phyloP scores from a whole-genome alignment of 2,113 vertebrate genomes.

The Salvelinus alpinus region DNA sequence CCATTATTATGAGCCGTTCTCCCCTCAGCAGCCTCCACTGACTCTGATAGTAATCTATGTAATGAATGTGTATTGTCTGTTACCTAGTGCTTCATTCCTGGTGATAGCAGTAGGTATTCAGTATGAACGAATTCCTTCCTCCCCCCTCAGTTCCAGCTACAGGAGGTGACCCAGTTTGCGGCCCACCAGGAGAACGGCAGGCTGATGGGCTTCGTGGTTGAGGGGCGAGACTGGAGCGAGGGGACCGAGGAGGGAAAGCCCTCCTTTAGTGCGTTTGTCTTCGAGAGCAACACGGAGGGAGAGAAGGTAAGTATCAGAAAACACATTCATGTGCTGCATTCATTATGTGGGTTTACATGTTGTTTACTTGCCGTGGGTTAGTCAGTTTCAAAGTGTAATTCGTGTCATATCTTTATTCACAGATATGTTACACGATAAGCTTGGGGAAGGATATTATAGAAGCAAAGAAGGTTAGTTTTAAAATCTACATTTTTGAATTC shows the following conservation, averaged over 20 bases:
- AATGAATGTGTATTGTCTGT: too few species aligned
- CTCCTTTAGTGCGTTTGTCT: slow-evolving; percentile 85
- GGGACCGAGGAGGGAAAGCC: slow-evolving; percentile 70
- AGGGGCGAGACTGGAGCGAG: slow-evolving; percentile 74
- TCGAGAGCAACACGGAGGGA: slow-evolving; percentile 97
- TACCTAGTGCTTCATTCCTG: too few species aligned
- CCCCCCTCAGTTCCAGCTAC: slow-evolving; percentile 83
- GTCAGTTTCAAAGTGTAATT: not conserved
- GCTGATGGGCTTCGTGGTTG: slow-evolving; percentile 92
- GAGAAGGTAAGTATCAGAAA: slow-evolving; percentile 83
- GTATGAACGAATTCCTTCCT: not conserved
- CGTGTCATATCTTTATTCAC: slow-evolving; percentile 37
- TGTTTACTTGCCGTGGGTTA: too few species aligned
- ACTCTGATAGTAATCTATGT: too few species aligned
- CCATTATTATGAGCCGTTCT: too few species aligned
- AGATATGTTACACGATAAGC: slow-evolving; percentile 96
- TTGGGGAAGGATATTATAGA: slow-evolving; percentile 92
- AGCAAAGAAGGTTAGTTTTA: slow-evolving; percentile 84
- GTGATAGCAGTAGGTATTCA: not conserved
- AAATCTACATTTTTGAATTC: too few species aligned
- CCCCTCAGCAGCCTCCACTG: too few species aligned
- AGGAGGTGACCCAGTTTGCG: slow-evolving; percentile 87
- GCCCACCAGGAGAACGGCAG: slow-evolving; percentile 94
- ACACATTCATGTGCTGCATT: not conserved
- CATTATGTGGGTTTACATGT: too few species aligned